Evolutionary conservation across 2,888 invertebrate genomes (phyloP), one percentile per base, ranked within the genome.

Genomic region (Amaurobius ferox): DNA sequence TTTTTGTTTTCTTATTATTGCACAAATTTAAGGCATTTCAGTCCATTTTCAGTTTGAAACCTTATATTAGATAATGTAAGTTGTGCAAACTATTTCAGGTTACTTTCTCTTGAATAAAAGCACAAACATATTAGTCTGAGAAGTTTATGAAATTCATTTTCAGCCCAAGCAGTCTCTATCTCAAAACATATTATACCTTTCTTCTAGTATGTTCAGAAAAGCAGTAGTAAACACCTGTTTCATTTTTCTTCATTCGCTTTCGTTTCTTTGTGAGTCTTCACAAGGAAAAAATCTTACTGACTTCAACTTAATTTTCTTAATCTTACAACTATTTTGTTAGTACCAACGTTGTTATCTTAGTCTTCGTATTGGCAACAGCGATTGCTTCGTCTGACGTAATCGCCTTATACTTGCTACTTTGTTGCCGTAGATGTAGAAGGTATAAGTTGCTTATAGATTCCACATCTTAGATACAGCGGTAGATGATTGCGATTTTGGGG

Each of bases 391-490:
- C 68, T 61, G 30, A 29, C 48, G 80, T 80, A 80, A 80, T 80
- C 80, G 80, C 80, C 80, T 80, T 80, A 80, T 66, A 40, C 28
- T 68, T 19, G 30, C 66, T 73, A 55, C 68, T 80, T 74, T 80
- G 67, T 68, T 80, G 73, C 74, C 39, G 19, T 66, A 55, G 48
- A 68, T 39, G 48, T 74, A 28, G 19, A 44, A 72, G 73, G 61
- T 74, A n/a, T n/a, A 80, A 80, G 80, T 68, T 80, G 73, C 80
- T 80, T 80, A 80, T 80, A 68, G 80, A 80, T 80, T 80, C 74
- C 80, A 68, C 80, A 80, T 73, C 80, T 74, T 74, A 68, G 74
- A 68, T 74, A 55, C 74, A 62, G 30, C 61, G 61, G 74, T 26
- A 74, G 80, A 80, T 80, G 74, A 80, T 80, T 80, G 74, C 80